Base-by-base conservation (phyloP, 2,888 invertebrate species). In the Mystacides longicornis region DNA sequence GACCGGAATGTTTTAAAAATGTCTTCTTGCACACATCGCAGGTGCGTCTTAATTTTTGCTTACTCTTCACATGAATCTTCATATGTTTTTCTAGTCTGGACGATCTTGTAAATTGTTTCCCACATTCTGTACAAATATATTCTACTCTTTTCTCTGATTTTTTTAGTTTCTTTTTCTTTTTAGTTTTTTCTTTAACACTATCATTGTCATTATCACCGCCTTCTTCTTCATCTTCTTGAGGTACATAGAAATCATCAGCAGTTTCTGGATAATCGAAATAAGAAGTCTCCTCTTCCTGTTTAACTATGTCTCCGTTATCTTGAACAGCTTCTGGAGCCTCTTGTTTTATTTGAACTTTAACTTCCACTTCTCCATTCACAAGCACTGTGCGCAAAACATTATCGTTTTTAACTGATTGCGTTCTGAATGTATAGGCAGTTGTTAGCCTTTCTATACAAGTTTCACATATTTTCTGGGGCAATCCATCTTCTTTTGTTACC, bases 401-500 rank as follows among this genome's bases (percentile, higher is more conserved):
- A 63, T 79, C 76, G 2, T 73, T 72, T 49, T 68, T 67, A 60
- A 77, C 72, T 59, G 75, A 77, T 63, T 72, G 68, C 55, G 68
- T 64, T 62, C 77, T 77, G 62, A 78, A 79, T 45, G 69, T 65
- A 64, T 79, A 79, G 9, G 78, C 68, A 5, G 73, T 68, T 54
- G 78, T 68, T 16, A 81, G 69, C 52, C 72, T 69, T 56, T 71
- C 70, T 1, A 75, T 71, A 66, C 85, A 85, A 5, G 71, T 68
- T 59, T 69, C 63, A 64, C 85, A 85, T 49, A 85, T 70, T 52
- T 74, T 74, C 64, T 82, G 79, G 1, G 84, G 83, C 53, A 85
- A 66, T 37, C 79, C 79, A 69, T 85, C 83, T 42, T 75, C 75
- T 62, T 67, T 65, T 14, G 65, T 63, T 1, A 74, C 67, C 77